phyloP scores from a whole-genome alignment of 1,140 invertebrate genomes.

The Micrasema longulum region DNA sequence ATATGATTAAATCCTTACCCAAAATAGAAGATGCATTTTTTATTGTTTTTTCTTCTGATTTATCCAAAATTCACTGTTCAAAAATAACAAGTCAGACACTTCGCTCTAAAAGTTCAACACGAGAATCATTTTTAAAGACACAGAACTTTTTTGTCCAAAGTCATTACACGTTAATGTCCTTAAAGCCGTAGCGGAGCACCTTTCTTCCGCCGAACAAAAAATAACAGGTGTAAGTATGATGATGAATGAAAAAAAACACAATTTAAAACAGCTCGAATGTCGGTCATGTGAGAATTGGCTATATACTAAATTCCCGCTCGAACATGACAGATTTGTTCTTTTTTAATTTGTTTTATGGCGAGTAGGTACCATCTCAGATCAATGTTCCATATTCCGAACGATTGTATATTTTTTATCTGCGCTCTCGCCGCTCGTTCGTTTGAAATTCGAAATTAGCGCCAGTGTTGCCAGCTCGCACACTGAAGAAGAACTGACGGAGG shows the following conservation, averaged over 20 bases:
- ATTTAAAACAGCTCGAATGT: slow-evolving; percentile 4
- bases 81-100: slow-evolving; percentile 10
- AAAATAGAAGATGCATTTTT: slow-evolving; percentile 23
- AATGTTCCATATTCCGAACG: slow-evolving; percentile 21
- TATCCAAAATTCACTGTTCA: slow-evolving; percentile 25
- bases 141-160: slow-evolving; percentile 18
- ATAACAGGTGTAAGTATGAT: not conserved
- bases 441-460: slow-evolving; percentile 9
- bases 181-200: not conserved
- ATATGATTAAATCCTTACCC: slow-evolving; percentile 12
- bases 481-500: slow-evolving; percentile 21
- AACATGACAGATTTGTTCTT: not conserved
- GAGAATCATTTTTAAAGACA: slow-evolving; percentile 8
- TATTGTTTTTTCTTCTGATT: not conserved
- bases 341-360: slow-evolving; percentile 6
- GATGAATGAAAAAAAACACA: not conserved
- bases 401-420: slow-evolving; percentile 17
- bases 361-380: slow-evolving; percentile 3
- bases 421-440: slow-evolving; percentile 21
- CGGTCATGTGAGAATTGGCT: slow-evolving; percentile 5
- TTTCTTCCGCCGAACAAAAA: not conserved
- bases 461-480: slow-evolving; percentile 1
- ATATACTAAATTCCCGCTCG: not conserved
- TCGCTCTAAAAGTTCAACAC: slow-evolving; percentile 4
- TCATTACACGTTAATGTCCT: slow-evolving; percentile 4